A percentile compares a stretch with the other conserved stretches of the same genome.
Evolutionary conservation across 2,113 vertebrate genomes (phyloP).

Genomic region (Neopipo cinnamomea): DNA sequence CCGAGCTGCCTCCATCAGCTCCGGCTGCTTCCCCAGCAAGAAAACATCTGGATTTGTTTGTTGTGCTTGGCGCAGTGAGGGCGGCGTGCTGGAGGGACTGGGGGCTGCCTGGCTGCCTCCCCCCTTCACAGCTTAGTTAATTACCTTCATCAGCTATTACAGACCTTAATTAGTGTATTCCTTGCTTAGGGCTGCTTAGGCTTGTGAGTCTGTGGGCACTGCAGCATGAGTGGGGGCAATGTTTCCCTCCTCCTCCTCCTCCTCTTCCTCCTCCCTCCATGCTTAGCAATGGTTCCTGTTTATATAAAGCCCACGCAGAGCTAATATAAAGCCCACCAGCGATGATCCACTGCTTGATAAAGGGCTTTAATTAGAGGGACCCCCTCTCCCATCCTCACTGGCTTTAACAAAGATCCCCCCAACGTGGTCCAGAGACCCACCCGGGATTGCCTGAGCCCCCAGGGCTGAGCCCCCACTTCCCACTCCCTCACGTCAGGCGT

Average conservation of each 20-base stretch:
- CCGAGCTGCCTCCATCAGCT: rapidly evolving
- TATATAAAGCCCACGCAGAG: not conserved
- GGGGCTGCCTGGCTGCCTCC: not conserved
- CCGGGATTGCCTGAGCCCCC: not conserved
- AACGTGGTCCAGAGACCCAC: not conserved
- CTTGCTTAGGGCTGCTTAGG: not conserved
- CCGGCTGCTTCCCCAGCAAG: rapidly evolving
- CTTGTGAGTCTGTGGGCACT: not conserved
- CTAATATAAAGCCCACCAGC: not conserved
- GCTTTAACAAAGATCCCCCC: not conserved
- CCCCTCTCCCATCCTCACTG: not conserved
- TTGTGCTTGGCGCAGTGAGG: rapidly evolving
- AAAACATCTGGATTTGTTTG: slow-evolving; percentile 18
- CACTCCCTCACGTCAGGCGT: rapidly evolving
- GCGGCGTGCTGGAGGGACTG: rapidly evolving
- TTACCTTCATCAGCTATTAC: not conserved
- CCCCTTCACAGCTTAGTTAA: not conserved
- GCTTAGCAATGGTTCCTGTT: not conserved
- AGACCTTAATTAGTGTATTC: not conserved
- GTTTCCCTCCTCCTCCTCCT: not conserved
- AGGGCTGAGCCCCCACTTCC: not conserved
- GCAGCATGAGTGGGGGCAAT: not conserved
- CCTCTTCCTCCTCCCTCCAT: not conserved
- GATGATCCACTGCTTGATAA: not conserved
- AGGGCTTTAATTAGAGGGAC: not conserved